Conservation (phyloP, 2,113 vertebrate species). For the Arenaria interpres region DNA sequence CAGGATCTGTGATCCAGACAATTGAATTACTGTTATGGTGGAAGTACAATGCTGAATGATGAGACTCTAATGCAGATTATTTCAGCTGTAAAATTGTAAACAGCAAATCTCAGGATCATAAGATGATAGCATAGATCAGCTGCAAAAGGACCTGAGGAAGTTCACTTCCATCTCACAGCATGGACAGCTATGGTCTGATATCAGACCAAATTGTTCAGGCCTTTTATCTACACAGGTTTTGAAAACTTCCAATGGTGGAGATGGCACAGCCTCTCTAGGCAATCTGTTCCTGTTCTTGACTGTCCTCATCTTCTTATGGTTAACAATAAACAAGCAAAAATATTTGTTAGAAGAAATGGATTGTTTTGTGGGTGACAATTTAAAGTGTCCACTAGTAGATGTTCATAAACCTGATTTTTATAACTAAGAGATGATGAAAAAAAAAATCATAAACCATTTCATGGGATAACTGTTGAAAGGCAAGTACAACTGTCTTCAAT, state of each 20-base stretch:
- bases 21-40: not conserved
- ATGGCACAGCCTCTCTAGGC: rapidly evolving
- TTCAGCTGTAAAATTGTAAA: not conserved
- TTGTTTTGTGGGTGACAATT: not conserved
- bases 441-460: not conserved
- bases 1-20: not conserved
- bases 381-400: not conserved
- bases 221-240: not conserved
- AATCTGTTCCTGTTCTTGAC: not conserved
- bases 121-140: not conserved
- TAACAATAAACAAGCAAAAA: not conserved
- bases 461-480: not conserved
- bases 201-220: not conserved
- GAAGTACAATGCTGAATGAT: not conserved
- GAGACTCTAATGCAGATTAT: not conserved
- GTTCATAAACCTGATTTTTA: not conserved
- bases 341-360: not conserved
- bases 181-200: not conserved
- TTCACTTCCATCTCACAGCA: not conserved
- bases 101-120: not conserved
- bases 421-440: not conserved
- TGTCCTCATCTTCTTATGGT: not conserved
- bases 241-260: not conserved
- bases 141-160: not conserved
- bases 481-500: not conserved